phyloP scores from a whole-genome alignment of 2,888 invertebrate species.

The Ectemnius continuus region DNA sequence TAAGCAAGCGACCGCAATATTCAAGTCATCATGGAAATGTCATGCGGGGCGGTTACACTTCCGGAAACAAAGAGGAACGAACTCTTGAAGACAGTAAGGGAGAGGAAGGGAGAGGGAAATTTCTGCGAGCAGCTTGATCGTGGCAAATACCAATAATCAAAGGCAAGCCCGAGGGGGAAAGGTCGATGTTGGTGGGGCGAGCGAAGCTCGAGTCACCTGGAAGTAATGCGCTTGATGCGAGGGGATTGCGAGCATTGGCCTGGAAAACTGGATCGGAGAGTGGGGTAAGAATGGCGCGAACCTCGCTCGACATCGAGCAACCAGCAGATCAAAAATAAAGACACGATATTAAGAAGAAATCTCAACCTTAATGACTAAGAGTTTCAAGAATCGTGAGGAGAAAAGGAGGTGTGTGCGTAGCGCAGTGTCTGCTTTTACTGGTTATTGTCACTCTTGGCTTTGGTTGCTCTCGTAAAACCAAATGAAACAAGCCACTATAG shows the following conservation, averaged over 20 bases:
- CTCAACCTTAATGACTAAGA: background rate
- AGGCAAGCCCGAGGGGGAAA: background rate
- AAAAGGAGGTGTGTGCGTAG: too few relatives aligned
- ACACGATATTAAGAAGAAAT: background rate
- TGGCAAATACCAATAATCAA: conserved; percentile 6
- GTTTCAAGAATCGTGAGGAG: too few relatives aligned
- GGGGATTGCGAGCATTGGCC: background rate
- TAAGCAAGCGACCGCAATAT: too few relatives aligned
- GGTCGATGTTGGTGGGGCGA: background rate
- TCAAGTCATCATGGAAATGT: too few relatives aligned
- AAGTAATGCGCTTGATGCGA: conserved; percentile 3
- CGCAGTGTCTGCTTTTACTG: too few relatives aligned
- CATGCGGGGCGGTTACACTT: too few relatives aligned
- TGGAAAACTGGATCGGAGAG: conserved; percentile 18
- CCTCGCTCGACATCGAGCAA: background rate
- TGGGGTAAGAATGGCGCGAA: background rate
- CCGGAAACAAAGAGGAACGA: too few relatives aligned
- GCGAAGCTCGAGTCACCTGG: background rate
- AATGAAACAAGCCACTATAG: too few relatives aligned
- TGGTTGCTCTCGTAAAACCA: too few relatives aligned
- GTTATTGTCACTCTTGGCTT: too few relatives aligned
- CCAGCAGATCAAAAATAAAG: conserved; percentile 12
- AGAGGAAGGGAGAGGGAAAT: too few relatives aligned
- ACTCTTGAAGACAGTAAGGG: background rate
- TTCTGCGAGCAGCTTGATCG: too few relatives aligned